Evolutionary conservation across 2,113 vertebrate species (phyloP).

Genomic region (Perca schrenkii): DNA sequence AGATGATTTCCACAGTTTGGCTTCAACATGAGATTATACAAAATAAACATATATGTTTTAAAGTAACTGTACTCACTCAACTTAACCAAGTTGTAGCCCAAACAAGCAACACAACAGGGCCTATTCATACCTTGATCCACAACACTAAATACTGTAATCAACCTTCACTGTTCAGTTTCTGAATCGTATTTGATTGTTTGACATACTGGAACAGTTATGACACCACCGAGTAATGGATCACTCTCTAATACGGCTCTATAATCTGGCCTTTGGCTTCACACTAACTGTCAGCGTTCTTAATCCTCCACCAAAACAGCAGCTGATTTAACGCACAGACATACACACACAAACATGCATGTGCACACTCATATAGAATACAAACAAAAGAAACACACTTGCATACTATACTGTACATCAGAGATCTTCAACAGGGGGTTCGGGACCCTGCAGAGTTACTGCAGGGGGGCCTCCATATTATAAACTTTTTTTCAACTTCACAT

Average conservation of each 20-base stretch:
- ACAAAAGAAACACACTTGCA: not conserved
- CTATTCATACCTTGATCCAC: not conserved
- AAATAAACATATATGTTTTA: not conserved
- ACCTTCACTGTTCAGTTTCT: not conserved
- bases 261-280: conserved; percentile 71
- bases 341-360: not conserved
- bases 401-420: not conserved
- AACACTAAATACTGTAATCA: not conserved
- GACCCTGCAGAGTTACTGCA: too few species aligned
- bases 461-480: too few species aligned
- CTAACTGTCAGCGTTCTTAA: conserved; percentile 59
- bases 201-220: not conserved
- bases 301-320: conserved; percentile 66
- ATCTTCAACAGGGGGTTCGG: too few species aligned
- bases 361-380: not conserved
- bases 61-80: not conserved
- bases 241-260: conserved; percentile 68
- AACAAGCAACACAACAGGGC: not conserved
- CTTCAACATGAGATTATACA: not conserved
- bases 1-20: not conserved
- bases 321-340: conserved; percentile 39
- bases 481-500: too few species aligned
- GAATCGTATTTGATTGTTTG: not conserved
- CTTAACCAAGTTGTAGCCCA: not conserved
- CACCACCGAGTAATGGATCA: conserved; percentile 44